A percentile compares a stretch with the other conserved stretches of the same genome.
phyloP scores from a whole-genome alignment of 2,888 invertebrate genomes.

The Trichogramma evanescens region DNA sequence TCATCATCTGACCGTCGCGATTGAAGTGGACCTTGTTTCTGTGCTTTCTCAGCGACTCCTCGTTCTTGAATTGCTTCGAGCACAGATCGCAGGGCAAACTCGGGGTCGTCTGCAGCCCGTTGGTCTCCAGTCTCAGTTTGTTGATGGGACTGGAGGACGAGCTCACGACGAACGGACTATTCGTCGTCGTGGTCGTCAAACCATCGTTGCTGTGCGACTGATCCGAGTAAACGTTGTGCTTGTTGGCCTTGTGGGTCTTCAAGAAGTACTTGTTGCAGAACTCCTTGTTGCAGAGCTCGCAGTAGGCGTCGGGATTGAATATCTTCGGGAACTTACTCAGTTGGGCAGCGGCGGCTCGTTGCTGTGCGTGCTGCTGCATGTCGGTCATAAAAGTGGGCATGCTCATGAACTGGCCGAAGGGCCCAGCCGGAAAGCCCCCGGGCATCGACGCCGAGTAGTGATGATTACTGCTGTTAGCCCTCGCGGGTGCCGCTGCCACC shows the following conservation, averaged over 20 bases:
- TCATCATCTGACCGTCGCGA: slow-evolving; percentile 31
- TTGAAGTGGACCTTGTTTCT: slow-evolving; percentile 60
- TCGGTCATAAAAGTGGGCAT: slow-evolving; percentile 52
- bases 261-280: slow-evolving; percentile 98
- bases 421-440: slow-evolving; percentile 31
- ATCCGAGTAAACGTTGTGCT: slow-evolving; percentile 84
- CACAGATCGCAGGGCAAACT: slow-evolving; percentile 62
- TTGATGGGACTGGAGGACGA: slow-evolving; percentile 5
- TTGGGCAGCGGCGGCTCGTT: slow-evolving; percentile 48
- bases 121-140: slow-evolving; percentile 25
- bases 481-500: not conserved
- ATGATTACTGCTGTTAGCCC: slow-evolving; percentile 16
- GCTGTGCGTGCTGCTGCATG: slow-evolving; percentile 32
- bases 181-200: slow-evolving; percentile 10
- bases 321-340: slow-evolving; percentile 54
- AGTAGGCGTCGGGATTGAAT: slow-evolving; percentile 95
- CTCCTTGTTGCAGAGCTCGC: slow-evolving; percentile 95
- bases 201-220: slow-evolving; percentile 36
- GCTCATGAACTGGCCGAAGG: slow-evolving; percentile 47
- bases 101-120: slow-evolving; percentile 23
- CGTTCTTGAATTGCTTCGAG: slow-evolving; percentile 66
- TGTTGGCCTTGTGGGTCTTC: slow-evolving; percentile 96
- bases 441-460: slow-evolving; percentile 32
- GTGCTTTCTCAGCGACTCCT: slow-evolving; percentile 65
- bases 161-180: slow-evolving; percentile 2